phyloP scores from a whole-genome alignment of 2,888 invertebrate genomes.

The Metalampra italica region DNA sequence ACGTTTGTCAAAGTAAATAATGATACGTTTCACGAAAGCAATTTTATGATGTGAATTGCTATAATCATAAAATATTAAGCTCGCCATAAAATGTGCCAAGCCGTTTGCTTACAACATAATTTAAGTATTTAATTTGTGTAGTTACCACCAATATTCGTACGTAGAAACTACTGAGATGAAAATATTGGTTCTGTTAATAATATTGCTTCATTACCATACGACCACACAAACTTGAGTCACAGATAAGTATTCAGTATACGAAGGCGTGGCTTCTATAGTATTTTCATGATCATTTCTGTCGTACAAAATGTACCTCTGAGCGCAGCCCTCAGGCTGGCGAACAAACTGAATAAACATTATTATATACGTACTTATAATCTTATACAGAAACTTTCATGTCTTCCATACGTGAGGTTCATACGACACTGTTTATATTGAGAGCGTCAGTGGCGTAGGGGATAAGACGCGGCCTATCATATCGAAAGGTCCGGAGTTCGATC shows the following conservation, averaged over 20 bases:
- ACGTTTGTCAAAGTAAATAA: background rate
- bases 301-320: conserved; percentile 17
- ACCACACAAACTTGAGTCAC: conserved; percentile 29
- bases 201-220: conserved; percentile 28
- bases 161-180: background rate
- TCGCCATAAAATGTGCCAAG: background rate
- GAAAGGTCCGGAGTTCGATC: too few species aligned
- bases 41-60: background rate
- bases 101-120: background rate
- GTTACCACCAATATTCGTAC: background rate
- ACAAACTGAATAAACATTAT: conserved; percentile 26
- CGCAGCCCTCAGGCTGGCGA: conserved; percentile 11
- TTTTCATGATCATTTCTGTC: conserved; percentile 33
- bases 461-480: too few species aligned
- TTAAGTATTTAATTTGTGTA: background rate
- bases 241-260: conserved; percentile 11
- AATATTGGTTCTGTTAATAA: conserved; percentile 8
- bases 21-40: background rate
- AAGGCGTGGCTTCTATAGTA: conserved; percentile 31
- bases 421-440: background rate
- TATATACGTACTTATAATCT: conserved; percentile 9
- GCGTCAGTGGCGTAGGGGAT: too few species aligned
- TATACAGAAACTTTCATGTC: background rate
- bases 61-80: background rate
- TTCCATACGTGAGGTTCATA: too few species aligned